These are phyloP conservation scores for Campoletis sonorensis DNA, from an alignment of 1,140 invertebrate genomes.

Conservation along the genomic window DNA sequence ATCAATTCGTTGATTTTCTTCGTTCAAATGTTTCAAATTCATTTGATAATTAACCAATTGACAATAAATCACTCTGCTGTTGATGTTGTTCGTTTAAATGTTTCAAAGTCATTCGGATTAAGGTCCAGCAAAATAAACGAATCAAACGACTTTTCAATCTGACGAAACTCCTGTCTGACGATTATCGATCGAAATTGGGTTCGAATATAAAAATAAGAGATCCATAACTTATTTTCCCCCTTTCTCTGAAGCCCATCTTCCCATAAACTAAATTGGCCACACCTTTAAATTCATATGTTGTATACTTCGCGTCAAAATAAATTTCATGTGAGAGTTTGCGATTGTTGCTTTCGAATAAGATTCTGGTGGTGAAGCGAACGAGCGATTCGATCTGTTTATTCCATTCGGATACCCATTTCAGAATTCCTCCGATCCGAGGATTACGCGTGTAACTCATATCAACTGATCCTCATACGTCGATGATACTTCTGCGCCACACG, in stretches of 20 bases:
- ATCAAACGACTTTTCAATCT: too few species aligned
- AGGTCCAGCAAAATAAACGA: too few species aligned
- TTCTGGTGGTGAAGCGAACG: neutral
- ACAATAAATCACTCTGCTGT: too few species aligned
- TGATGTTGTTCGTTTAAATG: too few species aligned
- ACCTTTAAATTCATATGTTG: neutral
- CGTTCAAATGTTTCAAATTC: too few species aligned
- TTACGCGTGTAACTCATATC: conserved; percentile 18
- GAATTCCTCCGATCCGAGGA: neutral
- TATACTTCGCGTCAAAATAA: neutral
- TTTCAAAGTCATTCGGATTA: too few species aligned
- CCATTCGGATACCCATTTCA: conserved; percentile 12
- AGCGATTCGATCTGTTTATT: conserved; percentile 10
- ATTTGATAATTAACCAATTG: too few species aligned
- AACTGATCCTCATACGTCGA: neutral
- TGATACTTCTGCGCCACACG: neutral
- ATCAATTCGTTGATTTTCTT: too few species aligned
- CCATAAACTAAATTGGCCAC: neutral
- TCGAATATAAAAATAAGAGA: neutral
- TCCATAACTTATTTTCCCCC: neutral
- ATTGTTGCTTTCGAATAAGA: neutral
- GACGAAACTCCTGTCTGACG: neutral
- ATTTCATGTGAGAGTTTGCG: neutral
- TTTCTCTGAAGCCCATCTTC: neutral
- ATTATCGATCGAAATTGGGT: neutral